Conservation (phyloP, 2,797 vertebrate species). For the Micrastur ruficollis region DNA sequence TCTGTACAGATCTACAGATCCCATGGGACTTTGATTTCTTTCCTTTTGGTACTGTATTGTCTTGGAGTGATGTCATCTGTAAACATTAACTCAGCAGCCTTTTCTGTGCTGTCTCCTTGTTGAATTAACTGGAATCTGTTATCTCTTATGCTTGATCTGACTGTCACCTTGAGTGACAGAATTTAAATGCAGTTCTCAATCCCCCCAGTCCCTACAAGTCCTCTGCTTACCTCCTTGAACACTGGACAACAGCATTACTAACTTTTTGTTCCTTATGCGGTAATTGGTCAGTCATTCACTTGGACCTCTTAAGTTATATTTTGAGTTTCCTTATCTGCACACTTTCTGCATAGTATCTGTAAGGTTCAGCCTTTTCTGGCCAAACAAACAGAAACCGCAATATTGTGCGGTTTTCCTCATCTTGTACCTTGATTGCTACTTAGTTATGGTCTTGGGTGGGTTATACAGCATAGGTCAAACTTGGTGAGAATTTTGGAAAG, state of each 20-base stretch:
- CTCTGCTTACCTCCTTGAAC: neutral
- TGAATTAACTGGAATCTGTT: neutral
- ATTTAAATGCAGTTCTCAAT: neutral
- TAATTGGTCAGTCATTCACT: neutral
- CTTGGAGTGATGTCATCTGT: neutral
- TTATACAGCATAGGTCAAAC: neutral
- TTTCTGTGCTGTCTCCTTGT: neutral
- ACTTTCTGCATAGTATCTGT: neutral
- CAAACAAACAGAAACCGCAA: neutral
- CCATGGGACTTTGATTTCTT: neutral
- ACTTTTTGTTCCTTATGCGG: neutral
- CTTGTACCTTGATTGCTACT: neutral
- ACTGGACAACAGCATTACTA: neutral
- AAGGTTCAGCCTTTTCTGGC: neutral
- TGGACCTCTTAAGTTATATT: neutral
- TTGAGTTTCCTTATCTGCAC: neutral
- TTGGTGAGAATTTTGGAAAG: neutral
- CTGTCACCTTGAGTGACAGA: neutral
- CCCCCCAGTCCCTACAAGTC: neutral
- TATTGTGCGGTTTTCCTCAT: neutral
- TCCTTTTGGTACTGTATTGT: neutral
- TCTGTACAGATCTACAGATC: neutral
- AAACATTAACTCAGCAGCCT: neutral
- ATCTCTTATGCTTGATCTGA: neutral
- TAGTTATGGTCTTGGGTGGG: neutral